Evolutionary conservation across 1,140 invertebrate genomes (phyloP).

Genomic region (Aphaenogaster rudis): DNA sequence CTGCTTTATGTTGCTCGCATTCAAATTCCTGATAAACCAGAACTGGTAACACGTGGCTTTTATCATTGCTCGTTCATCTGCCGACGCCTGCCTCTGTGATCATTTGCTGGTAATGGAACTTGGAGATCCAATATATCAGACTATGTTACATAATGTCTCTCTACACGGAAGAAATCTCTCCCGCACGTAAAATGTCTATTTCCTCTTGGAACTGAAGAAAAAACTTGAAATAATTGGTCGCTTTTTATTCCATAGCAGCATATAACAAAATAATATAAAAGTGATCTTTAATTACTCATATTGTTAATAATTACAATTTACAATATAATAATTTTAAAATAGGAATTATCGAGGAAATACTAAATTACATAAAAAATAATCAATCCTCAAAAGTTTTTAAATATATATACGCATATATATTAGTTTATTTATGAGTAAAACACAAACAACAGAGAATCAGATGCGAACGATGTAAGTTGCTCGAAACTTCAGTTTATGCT

Average conservation of each 20-base stretch:
- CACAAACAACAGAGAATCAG: conserved; percentile 3
- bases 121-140: background rate
- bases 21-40: conserved; percentile 2
- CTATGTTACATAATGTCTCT: background rate
- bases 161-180: background rate
- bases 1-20: background rate
- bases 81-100: conserved; percentile 1
- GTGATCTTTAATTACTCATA: background rate
- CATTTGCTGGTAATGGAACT: conserved; percentile 30
- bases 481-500: conserved; percentile 28
- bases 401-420: background rate
- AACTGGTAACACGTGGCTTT: background rate
- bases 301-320: background rate
- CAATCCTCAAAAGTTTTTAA: background rate
- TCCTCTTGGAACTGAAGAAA: background rate
- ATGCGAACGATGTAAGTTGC: background rate
- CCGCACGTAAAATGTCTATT: background rate
- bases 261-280: background rate
- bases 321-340: conserved; percentile 6
- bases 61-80: conserved; percentile 27
- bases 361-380: conserved; percentile 12
- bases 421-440: background rate
- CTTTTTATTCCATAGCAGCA: background rate
- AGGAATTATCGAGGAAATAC: background rate
- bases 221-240: background rate